Conservation (phyloP, 1,140 invertebrate species). For the Ctenoplectra terminalis region DNA sequence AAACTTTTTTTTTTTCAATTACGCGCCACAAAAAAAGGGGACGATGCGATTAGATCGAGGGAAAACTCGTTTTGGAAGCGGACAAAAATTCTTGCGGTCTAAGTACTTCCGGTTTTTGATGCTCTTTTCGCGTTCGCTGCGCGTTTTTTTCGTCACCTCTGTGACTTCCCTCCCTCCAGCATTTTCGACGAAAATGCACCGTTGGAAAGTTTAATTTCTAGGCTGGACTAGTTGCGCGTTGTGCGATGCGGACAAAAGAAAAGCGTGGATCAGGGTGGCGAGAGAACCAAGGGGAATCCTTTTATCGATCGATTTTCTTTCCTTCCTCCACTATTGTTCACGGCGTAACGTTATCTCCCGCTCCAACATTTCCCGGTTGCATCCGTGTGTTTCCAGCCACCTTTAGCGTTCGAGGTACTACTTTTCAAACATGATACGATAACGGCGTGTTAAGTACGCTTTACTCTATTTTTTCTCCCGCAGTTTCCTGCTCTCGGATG, state of each 20-base stretch:
- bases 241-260: not conserved
- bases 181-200: not conserved
- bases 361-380: conserved; percentile 6
- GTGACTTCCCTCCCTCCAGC: not conserved
- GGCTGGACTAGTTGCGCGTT: not conserved
- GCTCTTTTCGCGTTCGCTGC: not conserved
- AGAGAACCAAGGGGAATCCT: conserved; percentile 23
- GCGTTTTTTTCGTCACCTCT: too few relatives aligned
- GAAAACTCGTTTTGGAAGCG: too few relatives aligned
- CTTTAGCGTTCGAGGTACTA: conserved; percentile 40
- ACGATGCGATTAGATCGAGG: not conserved
- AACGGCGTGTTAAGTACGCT: conserved; percentile 51
- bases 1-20: too few relatives aligned
- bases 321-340: conserved; percentile 42
- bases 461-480: conserved; percentile 5
- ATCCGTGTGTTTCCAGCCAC: conserved; percentile 28
- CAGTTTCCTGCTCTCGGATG: not conserved
- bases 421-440: conserved; percentile 54
- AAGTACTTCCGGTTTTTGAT: not conserved
- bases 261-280: not conserved
- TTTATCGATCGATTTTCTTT: conserved; percentile 42
- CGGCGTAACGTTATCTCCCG: conserved; percentile 43
- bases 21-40: not conserved
- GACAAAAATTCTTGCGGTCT: not conserved
- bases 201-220: conserved; percentile 6